A percentile compares a stretch with the other conserved stretches of the same genome.
These are phyloP conservation scores for Saccostrea echinata DNA, from an alignment of 1,140 invertebrate genomes.

Conservation along the genomic window DNA sequence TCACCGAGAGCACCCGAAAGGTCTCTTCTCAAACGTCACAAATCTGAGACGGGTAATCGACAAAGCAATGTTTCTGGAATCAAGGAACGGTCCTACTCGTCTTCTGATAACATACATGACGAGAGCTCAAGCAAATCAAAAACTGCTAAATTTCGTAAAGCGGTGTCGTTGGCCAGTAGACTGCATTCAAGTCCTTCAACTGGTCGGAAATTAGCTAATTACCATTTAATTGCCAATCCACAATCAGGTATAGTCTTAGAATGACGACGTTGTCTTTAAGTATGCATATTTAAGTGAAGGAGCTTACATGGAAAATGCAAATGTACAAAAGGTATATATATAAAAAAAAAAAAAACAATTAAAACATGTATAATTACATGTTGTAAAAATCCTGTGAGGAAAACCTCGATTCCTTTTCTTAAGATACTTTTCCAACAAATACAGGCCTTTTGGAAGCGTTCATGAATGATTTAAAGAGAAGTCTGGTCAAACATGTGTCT, in stretches of 20 bases:
- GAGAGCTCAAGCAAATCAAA: constrained; percentile 73
- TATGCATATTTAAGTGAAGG: constrained; percentile 7
- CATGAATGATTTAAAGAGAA: background rate
- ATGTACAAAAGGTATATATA: background rate
- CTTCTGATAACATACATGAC: constrained; percentile 80
- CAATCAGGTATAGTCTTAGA: constrained; percentile 72
- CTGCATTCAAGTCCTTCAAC: constrained; percentile 77
- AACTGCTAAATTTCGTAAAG: constrained; percentile 77
- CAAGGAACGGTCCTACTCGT: constrained; percentile 73
- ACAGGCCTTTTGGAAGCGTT: background rate
- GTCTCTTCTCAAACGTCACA: constrained; percentile 80
- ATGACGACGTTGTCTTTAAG: constrained; percentile 9
- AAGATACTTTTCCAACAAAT: background rate
- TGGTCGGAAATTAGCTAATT: constrained; percentile 76
- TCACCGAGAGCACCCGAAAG: constrained; percentile 48
- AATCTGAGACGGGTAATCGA: constrained; percentile 73
- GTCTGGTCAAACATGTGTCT: background rate
- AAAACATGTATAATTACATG: background rate
- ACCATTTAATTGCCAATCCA: constrained; percentile 76
- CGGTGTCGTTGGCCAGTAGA: constrained; percentile 74
- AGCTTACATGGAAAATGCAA: background rate
- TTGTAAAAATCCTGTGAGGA: background rate
- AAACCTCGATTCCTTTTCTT: background rate
- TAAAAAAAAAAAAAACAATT: background rate
- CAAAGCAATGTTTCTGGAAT: constrained; percentile 73